phyloP scores from a whole-genome alignment of 2,113 vertebrate species.

The Boleophthalmus pectinirostris region DNA sequence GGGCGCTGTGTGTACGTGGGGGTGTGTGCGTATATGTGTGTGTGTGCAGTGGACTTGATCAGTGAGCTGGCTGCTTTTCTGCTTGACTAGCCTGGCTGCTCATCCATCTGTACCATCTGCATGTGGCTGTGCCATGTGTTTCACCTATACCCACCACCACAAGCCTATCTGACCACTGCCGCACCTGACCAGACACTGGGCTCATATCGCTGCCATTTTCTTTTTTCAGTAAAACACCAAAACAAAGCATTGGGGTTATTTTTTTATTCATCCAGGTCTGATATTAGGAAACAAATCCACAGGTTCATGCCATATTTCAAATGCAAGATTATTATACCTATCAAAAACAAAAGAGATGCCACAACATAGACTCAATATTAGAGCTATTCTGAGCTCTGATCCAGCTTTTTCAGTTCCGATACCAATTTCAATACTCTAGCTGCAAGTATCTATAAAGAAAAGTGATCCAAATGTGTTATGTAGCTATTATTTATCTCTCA shows the following conservation, averaged over 20 bases:
- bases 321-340: too few relatives aligned
- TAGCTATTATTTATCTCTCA: too few relatives aligned
- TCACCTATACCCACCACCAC: conserved; percentile 63
- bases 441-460: too few relatives aligned
- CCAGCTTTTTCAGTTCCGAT: too few relatives aligned
- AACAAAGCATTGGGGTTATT: too few relatives aligned
- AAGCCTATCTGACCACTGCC: conserved; percentile 41
- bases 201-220: conserved; percentile 8
- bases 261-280: not conserved
- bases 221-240: too few relatives aligned
- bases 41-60: conserved; percentile 43
- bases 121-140: conserved; percentile 74
- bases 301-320: too few relatives aligned
- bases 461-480: too few relatives aligned
- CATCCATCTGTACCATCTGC: conserved; percentile 73
- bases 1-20: not conserved
- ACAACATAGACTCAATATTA: too few relatives aligned
- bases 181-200: conserved; percentile 35
- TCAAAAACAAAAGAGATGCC: too few relatives aligned
- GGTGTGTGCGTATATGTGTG: conserved; percentile 30
- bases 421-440: too few relatives aligned
- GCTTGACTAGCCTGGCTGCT: conserved; percentile 68
- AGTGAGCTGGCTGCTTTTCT: conserved; percentile 65
- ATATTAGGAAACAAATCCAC: not conserved
- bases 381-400: too few relatives aligned